Evolutionary conservation across 2,797 vertebrate species (phyloP), one percentile per base, ranked within the genome.

Genomic region (Xiphorhynchus erythropygius): DNA sequence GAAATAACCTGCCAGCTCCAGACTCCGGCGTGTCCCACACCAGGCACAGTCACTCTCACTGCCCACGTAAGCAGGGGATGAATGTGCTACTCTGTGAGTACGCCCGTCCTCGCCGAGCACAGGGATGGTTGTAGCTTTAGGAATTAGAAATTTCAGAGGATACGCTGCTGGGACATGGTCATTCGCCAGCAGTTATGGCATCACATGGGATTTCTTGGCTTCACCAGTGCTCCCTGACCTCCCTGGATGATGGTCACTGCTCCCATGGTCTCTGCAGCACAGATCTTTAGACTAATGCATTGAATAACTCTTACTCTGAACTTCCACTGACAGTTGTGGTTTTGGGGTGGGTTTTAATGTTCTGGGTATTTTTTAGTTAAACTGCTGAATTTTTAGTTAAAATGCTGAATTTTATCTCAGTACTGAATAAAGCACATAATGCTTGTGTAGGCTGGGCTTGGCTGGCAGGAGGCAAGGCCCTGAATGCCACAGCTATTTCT

Each of bases 1-100:
- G 91, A 85, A 88, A 96, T 62, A 90, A 88, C 82, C 91, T 84
- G 87, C 30, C 91, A 94, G 87, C 89, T 93, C 30, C 93, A 94
- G 89, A 52, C 87, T 84, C 9, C 0, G 0, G 47, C 2, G 23
- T 94, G 96, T 84, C 86, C 90, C 87, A 65, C 18, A 5, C 77
- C 90, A 55, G 70, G 68, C 78, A 6, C 84, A 41, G 28, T 24
- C 44, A 15, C 88, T 90, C 1, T 2, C 44, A 0, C 80, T 94
- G 73, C 90, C 90, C 93, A 92, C 14, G 6, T 15, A 39, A 2
- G 11, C 63, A 7, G 21, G 39, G 64, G 84, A 55, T 53, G 46
- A n/a, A 33, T 30, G 69, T 90, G 94, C 71, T 86, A 24, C 95
- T 86, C 86, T 0, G 5, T 2, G 59, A 7, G 27, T 76, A 86